Percentiles rank a stretch among this genome's conserved stretches.
Evolutionary conservation across 2,888 invertebrate species (phyloP).

Genomic region (Stegana nigrithorax): DNA sequence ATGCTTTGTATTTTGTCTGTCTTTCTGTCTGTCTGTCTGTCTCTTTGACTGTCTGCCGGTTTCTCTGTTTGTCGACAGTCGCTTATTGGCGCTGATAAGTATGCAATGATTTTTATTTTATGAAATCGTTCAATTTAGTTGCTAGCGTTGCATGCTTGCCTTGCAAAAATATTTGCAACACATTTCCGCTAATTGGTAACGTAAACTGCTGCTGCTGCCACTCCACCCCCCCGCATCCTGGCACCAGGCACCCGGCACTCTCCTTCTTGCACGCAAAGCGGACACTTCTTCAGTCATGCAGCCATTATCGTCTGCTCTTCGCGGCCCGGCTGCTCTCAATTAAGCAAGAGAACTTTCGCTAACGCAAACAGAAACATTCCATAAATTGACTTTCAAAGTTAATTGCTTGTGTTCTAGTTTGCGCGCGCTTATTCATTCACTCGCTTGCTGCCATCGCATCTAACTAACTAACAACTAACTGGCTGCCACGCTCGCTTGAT

Average conservation of each 20-base stretch:
- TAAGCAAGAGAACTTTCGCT: constrained; percentile 1
- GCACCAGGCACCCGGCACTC: too few relatives aligned
- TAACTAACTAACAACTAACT: too few relatives aligned
- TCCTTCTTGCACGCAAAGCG: too few relatives aligned
- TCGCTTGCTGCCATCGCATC: too few relatives aligned
- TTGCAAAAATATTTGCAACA: background rate
- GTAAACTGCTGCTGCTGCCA: constrained; percentile 2
- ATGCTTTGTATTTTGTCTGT: too few relatives aligned
- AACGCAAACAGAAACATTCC: constrained; percentile 1
- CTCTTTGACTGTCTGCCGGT: background rate
- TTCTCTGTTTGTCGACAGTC: background rate
- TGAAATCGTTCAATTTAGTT: background rate
- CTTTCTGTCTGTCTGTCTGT: background rate
- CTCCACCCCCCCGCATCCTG: too few relatives aligned
- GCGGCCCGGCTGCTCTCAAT: background rate
- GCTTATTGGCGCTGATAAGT: background rate
- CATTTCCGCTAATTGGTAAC: constrained; percentile 9
- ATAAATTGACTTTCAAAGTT: constrained; percentile 18
- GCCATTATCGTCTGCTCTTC: background rate
- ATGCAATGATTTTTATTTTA: background rate
- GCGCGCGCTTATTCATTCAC: background rate
- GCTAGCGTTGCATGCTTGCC: background rate
- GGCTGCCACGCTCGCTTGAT: background rate
- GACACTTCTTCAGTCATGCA: too few relatives aligned
- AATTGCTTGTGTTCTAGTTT: constrained; percentile 15